These are phyloP conservation scores for Coccyzus lansbergi DNA, from an alignment of 2,797 vertebrate genomes.

Conservation along the genomic window DNA sequence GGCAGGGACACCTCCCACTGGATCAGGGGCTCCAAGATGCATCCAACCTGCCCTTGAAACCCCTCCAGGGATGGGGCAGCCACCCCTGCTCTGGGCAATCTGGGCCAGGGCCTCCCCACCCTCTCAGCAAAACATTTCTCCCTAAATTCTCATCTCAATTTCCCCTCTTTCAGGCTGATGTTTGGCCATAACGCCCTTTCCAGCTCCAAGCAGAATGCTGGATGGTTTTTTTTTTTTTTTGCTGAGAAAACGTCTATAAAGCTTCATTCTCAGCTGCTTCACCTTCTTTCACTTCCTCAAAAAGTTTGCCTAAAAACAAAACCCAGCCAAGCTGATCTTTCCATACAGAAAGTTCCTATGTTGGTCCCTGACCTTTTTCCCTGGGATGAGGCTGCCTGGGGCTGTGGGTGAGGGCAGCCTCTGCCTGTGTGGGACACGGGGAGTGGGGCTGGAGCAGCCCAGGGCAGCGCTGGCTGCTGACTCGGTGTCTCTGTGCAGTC, in stretches of 20 bases:
- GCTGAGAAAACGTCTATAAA: not conserved
- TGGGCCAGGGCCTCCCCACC: no score
- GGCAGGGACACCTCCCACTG: no score
- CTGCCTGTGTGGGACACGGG: no score
- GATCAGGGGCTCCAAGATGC: no score
- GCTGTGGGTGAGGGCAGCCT: not conserved
- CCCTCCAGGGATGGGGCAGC: no score
- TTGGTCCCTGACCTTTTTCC: not conserved
- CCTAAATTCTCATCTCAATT: no score
- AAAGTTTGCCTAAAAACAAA: not conserved
- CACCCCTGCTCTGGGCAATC: no score
- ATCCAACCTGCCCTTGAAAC: no score
- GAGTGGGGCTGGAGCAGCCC: not conserved
- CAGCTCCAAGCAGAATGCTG: not conserved
- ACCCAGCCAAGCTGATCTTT: not conserved
- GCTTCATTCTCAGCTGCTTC: not conserved
- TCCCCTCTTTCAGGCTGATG: no score
- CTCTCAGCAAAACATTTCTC: no score
- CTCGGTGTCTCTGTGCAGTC: conserved; percentile 77
- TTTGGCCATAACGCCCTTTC: not conserved
- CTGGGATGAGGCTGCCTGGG: not conserved
- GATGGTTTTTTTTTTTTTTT: not conserved
- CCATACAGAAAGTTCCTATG: not conserved
- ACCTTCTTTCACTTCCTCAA: not conserved
- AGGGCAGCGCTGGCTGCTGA: not conserved